Evolutionary conservation across 2,797 vertebrate species (phyloP), one percentile per base, ranked within the genome.

Genomic region (Geotria australis): DNA sequence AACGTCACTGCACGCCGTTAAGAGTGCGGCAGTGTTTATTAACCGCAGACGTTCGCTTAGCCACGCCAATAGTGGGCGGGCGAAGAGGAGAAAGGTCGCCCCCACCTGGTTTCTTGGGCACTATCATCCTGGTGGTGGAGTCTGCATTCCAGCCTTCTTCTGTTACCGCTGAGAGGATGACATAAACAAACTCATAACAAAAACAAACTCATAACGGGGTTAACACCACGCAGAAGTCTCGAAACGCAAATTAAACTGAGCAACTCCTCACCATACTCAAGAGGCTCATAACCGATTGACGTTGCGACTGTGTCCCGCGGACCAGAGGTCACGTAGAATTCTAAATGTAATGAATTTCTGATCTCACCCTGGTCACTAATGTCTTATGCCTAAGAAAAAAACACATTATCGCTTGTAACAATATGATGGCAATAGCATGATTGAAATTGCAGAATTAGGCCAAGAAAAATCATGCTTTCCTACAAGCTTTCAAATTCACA

Each of bases 71-170:
- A 38, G 24, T 24, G 24, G 24, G 24, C 24, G 4, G 5, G 24
- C 24, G 38, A 38, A 13, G 47, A 60, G 64, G 61, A 2, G 56
- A 68, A 72, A 48, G 72, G 71, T 66, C 62, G 73, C 77, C 73
- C 82, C 78, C 79, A 96, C 91, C 89, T 62, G 85, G 80, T 64
- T 89, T 98, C 67, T 83, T 82, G 58, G 88, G 88, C 76, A 93
- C 79, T 60, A 98, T 81, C 85, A 96, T 96, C 58, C 84, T 77
- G 11, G 86, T 86, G 24, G 72, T 63, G 3, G 82, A 83, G 66
- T 96, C 85, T 0, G 84, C 91, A 64, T 89, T 85, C 91, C 91
- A 98, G 56, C 91, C 91, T 62, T 93, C 83, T 14, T 79, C 84
- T 47, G 94, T 70, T 1, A 88, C 79, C 61, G 81, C 91, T 96